A percentile compares a stretch with the other conserved stretches of the same genome.
phyloP scores from a whole-genome alignment of 2,888 invertebrate species.

The Horisme vitalbata region DNA sequence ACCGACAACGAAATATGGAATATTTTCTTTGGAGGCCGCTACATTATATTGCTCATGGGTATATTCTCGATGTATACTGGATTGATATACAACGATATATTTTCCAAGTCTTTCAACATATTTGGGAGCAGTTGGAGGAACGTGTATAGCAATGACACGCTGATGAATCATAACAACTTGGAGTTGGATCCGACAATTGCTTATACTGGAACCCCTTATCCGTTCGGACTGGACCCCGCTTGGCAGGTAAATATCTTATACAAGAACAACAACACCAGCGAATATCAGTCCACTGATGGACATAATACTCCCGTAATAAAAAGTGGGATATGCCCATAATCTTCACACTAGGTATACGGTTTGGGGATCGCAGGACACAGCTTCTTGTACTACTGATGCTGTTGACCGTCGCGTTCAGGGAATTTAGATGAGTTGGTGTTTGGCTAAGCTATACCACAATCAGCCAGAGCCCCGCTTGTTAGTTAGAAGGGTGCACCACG shows the following conservation, averaged over 20 bases:
- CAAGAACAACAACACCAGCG: too few relatives aligned
- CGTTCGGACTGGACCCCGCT: slow-evolving; percentile 88
- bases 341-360: too few relatives aligned
- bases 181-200: slow-evolving; percentile 73
- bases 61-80: slow-evolving; percentile 89
- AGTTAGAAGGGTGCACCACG: too few relatives aligned
- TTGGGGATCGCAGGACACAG: too few relatives aligned
- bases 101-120: slow-evolving; percentile 87
- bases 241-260: slow-evolving; percentile 87
- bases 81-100: slow-evolving; percentile 88
- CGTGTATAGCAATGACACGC: slow-evolving; percentile 58
- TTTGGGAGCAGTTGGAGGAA: slow-evolving; percentile 86
- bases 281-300: too few relatives aligned
- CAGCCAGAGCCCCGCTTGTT: too few relatives aligned
- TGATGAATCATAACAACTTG: slow-evolving; percentile 51
- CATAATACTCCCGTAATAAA: too few relatives aligned
- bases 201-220: slow-evolving; percentile 81
- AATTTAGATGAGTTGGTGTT: too few relatives aligned
- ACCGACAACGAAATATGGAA: slow-evolving; percentile 86
- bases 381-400: too few relatives aligned
- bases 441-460: too few relatives aligned
- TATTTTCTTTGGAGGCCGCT: slow-evolving; percentile 88
- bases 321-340: too few relatives aligned
- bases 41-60: slow-evolving; percentile 89
- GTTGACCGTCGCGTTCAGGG: too few relatives aligned